Evolutionary conservation across 2,113 vertebrate genomes (phyloP), one percentile per base, ranked within the genome.

Genomic region (Phaethornis superciliosus): DNA sequence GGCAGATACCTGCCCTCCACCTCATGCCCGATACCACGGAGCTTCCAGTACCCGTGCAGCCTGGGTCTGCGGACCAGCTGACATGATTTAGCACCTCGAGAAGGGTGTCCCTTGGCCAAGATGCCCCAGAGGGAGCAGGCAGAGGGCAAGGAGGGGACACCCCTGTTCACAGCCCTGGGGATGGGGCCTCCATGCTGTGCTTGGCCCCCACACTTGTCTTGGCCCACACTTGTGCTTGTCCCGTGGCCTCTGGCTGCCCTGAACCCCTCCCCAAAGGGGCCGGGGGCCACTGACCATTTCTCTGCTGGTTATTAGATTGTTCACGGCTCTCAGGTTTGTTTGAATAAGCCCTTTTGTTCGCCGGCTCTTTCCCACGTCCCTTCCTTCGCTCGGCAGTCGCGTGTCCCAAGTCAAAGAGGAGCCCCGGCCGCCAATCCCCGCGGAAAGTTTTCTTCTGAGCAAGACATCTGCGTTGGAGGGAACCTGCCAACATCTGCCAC

Each of bases 351-450:
- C 97, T 97, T 98, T 99, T 99, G 99, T 99, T 95, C 30, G 37
- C 10, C 59, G 21, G 80, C 78, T 90, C 98, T 98, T 99, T 99
- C 99, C 99, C 99, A 99, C 98, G 98, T 98, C 98, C 97, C 96
- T 90, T 89, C 97, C 89, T 96, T 97, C 97, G 96, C 97, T 94
- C 97, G 97, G 98, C 97, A 98, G 98, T 98, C 98, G 98, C 98
- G 98, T 98, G 98, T 98, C 98, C 98, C 69, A 84, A 97, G 97
- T 91, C 98, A 97, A 95, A 97, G 96, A 97, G 90, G 96, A 97
- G 96, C 91, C 87, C 89, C 52, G 90, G 92, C 93, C 78, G 84
- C 94, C 94, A 92, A 88, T 89, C 96, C 95, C 97, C 93, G 85
- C 96, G 92, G 92, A 92, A 93, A 95, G 91, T 96, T 94, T 92